Evolutionary conservation across 2,797 vertebrate species (phyloP).

Genomic region (Sebastes oblongus): DNA sequence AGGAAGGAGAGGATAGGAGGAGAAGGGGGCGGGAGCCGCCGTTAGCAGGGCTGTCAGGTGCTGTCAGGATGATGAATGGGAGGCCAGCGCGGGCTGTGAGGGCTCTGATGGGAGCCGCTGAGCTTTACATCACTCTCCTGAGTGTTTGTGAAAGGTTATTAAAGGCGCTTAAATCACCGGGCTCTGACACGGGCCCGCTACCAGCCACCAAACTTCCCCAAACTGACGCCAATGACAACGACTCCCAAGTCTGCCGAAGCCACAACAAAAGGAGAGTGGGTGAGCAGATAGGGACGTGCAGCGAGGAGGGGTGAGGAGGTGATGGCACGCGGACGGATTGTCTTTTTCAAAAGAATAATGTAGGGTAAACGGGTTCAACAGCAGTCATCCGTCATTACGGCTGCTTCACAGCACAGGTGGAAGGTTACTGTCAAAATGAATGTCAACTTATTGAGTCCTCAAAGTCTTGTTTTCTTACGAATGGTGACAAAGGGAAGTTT

Average conservation of each 20-base stretch:
- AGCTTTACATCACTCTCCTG: conserved; percentile 79
- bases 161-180: conserved; percentile 79
- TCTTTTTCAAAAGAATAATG: conserved; percentile 56
- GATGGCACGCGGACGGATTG: conserved; percentile 42
- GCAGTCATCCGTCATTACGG: conserved; percentile 64
- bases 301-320: conserved; percentile 22
- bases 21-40: conserved; percentile 37
- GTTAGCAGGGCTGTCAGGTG: conserved; percentile 69
- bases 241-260: conserved; percentile 4
- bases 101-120: conserved; percentile 73
- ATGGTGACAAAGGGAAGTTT: neutral
- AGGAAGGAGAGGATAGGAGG: conserved; percentile 42
- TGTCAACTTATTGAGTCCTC: neutral
- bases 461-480: neutral
- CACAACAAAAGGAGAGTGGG: conserved; percentile 5
- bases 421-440: conserved; percentile 25
- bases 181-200: conserved; percentile 45
- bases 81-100: conserved; percentile 70
- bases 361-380: conserved; percentile 61
- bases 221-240: conserved; percentile 30
- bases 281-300: conserved; percentile 3
- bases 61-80: conserved; percentile 79
- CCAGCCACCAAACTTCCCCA: conserved; percentile 55
- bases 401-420: conserved; percentile 4
- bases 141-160: conserved; percentile 85